phyloP scores from a whole-genome alignment of 2,797 vertebrate genomes.

The Danio kyathit region DNA sequence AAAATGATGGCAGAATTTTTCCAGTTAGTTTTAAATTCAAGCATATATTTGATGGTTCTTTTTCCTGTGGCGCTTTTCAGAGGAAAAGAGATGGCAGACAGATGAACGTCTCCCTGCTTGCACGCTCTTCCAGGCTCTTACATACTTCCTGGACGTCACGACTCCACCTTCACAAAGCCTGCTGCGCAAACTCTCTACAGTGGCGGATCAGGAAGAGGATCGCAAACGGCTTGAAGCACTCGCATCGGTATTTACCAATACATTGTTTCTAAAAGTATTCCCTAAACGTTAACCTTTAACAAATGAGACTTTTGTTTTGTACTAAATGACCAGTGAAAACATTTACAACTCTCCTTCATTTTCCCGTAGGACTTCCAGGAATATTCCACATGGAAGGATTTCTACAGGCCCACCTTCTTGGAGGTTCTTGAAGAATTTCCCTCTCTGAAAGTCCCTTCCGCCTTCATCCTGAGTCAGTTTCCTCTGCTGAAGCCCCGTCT shows the following conservation, averaged over 20 bases:
- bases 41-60: not conserved
- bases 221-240: slow-evolving; percentile 74
- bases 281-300: no score
- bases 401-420: slow-evolving; percentile 79
- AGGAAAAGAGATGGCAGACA: slow-evolving; percentile 69
- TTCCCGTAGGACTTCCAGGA: slow-evolving; percentile 68
- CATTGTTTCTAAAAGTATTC: not conserved
- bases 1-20: no score
- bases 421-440: slow-evolving; percentile 85
- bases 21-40: no score
- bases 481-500: slow-evolving; percentile 84
- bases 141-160: slow-evolving; percentile 84
- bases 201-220: slow-evolving; percentile 73
- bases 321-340: not conserved
- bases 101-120: slow-evolving; percentile 81
- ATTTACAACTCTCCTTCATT: not conserved
- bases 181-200: slow-evolving; percentile 78
- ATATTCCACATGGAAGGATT: slow-evolving; percentile 84
- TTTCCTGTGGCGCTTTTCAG: slow-evolving; percentile 36
- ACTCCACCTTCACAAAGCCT: slow-evolving; percentile 84
- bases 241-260: slow-evolving; percentile 70
- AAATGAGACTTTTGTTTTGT: not conserved
- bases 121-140: slow-evolving; percentile 80
- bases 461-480: slow-evolving; percentile 85
- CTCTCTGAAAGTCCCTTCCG: slow-evolving; percentile 75